Evolutionary conservation across 2,888 invertebrate species (phyloP), one percentile per base, ranked within the genome.

Genomic region (Hyalella azteca): DNA sequence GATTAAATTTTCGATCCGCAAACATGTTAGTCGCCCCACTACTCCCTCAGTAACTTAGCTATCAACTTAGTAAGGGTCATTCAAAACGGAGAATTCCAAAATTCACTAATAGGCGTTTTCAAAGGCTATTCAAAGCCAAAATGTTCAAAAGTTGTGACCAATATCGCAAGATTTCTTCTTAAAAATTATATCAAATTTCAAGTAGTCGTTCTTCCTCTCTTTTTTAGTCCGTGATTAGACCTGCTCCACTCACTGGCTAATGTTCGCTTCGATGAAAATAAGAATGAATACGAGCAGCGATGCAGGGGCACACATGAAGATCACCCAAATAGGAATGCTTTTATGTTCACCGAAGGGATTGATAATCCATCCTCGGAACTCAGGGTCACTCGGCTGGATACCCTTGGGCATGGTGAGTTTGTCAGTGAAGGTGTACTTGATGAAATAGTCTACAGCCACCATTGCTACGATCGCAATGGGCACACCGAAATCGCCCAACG

Each of bases 181-280:
- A n/a, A n/a, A n/a, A n/a, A n/a, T n/a, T n/a, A n/a, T n/a, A n/a
- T n/a, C n/a, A n/a, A n/a, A n/a, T n/a, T n/a, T n/a, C n/a, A n/a
- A n/a, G n/a, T n/a, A n/a, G n/a, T n/a, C n/a, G n/a, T n/a, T n/a
- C n/a, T n/a, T n/a, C n/a, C n/a, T n/a, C n/a, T n/a, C n/a, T n/a
- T n/a, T n/a, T n/a, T n/a, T n/a, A n/a, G n/a, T n/a, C n/a, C n/a
- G n/a, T n/a, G n/a, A n/a, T n/a, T n/a, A n/a, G n/a, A n/a, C n/a
- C n/a, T n/a, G n/a, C n/a, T n/a, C n/a, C 77, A 91, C 93, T 92
- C 90, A 95, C 94, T 97, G 96, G 79, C 97, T 95, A 87, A 98
- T 98, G 88, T 98, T 96, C 0, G 96, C 96, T 89, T 98, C 98
- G 93, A 98, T 95, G 89, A 97, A 98, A 78, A 98, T 91, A 80